Conservation (phyloP, 2,888 invertebrate genomes). For the Pandemis heparana region DNA sequence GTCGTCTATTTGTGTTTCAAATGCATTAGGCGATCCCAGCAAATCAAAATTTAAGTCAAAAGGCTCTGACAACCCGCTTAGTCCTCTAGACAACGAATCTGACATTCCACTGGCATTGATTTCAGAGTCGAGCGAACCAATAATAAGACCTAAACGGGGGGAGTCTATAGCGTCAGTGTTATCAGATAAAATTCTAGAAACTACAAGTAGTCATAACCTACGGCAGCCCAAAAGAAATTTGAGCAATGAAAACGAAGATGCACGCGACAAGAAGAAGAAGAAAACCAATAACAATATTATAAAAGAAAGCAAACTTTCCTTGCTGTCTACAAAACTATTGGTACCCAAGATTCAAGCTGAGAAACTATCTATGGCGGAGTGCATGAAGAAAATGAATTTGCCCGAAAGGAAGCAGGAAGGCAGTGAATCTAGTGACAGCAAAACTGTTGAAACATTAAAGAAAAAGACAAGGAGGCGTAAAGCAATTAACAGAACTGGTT, state of each 20-base stretch:
- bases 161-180: constrained; percentile 81
- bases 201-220: constrained; percentile 76
- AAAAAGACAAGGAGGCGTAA: constrained; percentile 89
- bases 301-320: constrained; percentile 76
- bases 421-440: constrained; percentile 61
- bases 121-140: constrained; percentile 72
- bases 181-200: constrained; percentile 81
- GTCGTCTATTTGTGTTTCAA: constrained; percentile 81
- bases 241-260: constrained; percentile 68
- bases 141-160: constrained; percentile 76
- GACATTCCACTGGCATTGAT: constrained; percentile 77
- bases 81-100: constrained; percentile 73
- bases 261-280: constrained; percentile 77
- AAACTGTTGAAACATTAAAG: constrained; percentile 62
- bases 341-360: constrained; percentile 77
- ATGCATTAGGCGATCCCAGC: constrained; percentile 67
- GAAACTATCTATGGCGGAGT: constrained; percentile 63
- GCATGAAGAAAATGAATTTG: constrained; percentile 61
- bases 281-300: constrained; percentile 74
- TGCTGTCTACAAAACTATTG: constrained; percentile 72
- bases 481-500: constrained; percentile 94
- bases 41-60: constrained; percentile 72
- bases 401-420: constrained; percentile 64
- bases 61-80: constrained; percentile 62
- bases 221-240: constrained; percentile 78